Evolutionary conservation across 2,797 vertebrate species (phyloP), one percentile per base, ranked within the genome.

Genomic region (Neosalanx taihuensis): DNA sequence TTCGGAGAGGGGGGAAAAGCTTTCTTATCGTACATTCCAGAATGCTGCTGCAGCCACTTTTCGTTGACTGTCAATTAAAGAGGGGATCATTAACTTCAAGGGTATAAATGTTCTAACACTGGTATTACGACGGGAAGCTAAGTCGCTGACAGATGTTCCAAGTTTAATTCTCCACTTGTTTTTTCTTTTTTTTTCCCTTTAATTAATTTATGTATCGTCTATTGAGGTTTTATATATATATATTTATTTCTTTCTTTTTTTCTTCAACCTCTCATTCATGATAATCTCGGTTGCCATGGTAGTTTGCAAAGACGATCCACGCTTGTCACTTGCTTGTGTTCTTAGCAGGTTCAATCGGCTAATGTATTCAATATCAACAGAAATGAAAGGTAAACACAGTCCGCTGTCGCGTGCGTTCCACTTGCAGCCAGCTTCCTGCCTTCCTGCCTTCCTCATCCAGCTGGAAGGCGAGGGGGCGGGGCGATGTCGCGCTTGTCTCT

Each of bases 41-140:
- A 86, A 91, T 91, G 89, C 91, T 80, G 86, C 87, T 64, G 82
- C 87, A 87, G 87, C 90, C 88, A 81, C 78, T 88, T 93, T 92
- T 92, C 84, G 89, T 90, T 90, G 88, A 89, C 92, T 93, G 93
- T 93, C 92, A 93, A 93, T 93, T 93, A 93, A 91, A 93, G 89
- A 90, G 90, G 85, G 91, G 93, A 93, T 93, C 92, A 92, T 93
- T 93, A 93, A 93, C 92, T 93, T 93, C 92, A 93, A 92, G 91
- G 91, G 91, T 92, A 92, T 93, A 92, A 92, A 93, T 93, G 93
- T 93, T 93, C 92, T 92, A 92, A 93, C 92, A 93, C 91, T 91
- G 89, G 92, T 91, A 92, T 94, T 93, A 93, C 87, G 87, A 89
- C 90, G 82, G 88, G 85, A 90, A 92, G 90, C 92, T 91, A 90